A percentile compares a stretch with the other conserved stretches of the same genome.
phyloP scores from a whole-genome alignment of 1,140 invertebrate species.

The Pissodes strobi region DNA sequence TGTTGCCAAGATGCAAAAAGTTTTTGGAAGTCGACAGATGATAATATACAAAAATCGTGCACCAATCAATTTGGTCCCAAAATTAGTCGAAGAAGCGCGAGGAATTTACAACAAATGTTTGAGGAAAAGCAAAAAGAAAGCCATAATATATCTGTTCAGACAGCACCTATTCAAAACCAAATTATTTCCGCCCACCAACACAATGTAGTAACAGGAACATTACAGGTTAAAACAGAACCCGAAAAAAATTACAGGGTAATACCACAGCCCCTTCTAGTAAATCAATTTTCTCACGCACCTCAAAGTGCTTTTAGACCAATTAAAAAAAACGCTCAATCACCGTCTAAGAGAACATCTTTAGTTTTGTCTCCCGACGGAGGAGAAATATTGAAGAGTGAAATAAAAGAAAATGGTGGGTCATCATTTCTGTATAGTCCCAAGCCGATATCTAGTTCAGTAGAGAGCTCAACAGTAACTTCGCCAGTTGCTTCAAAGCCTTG shows the following conservation, averaged over 20 bases:
- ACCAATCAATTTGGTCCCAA: constrained; percentile 50
- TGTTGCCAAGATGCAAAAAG: constrained; percentile 58
- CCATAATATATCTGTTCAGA: constrained; percentile 43
- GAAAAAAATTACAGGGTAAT: constrained; percentile 51
- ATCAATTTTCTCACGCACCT: constrained; percentile 73
- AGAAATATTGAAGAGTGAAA: constrained; percentile 38
- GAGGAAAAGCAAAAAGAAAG: constrained; percentile 53
- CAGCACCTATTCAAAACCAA: neutral
- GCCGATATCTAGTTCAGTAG: constrained; percentile 36
- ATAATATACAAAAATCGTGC: constrained; percentile 41
- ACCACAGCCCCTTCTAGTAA: constrained; percentile 64
- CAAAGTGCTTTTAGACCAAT: constrained; percentile 71
- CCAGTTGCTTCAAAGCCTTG: constrained; percentile 50
- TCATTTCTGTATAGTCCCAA: constrained; percentile 52
- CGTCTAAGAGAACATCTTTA: constrained; percentile 30
- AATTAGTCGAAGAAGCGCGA: constrained; percentile 52
- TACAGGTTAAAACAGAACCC: constrained; percentile 55
- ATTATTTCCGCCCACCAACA: constrained; percentile 10
- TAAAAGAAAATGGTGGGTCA: constrained; percentile 32
- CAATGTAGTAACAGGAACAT: constrained; percentile 54
- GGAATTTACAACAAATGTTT: constrained; percentile 54
- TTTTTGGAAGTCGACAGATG: constrained; percentile 64
- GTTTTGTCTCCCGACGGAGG: constrained; percentile 27
- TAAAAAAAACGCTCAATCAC: constrained; percentile 35
- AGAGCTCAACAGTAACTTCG: constrained; percentile 24